Conservation (phyloP, 37 sponge, comb jelly and placozoan genomes). For the Cliona cf. orientalis region DNA sequence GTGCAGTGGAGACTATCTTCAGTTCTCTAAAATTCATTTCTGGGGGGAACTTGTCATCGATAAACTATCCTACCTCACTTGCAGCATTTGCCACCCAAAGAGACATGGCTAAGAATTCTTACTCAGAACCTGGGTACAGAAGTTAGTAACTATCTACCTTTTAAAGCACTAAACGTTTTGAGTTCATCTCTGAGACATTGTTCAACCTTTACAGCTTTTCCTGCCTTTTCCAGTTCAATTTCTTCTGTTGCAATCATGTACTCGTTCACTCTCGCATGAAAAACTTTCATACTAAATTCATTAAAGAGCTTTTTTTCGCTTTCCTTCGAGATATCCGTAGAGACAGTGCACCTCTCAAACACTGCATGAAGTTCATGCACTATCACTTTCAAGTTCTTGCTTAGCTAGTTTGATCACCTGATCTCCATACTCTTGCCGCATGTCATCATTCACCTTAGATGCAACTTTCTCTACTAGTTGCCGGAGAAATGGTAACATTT, state of each 20-base stretch:
- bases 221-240: conserved; percentile 18
- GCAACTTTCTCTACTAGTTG: no score
- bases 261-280: conserved; percentile 22
- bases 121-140: not conserved
- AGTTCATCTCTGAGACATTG: conserved; percentile 6
- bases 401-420: not conserved
- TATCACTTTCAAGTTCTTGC: not conserved
- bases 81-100: conserved; percentile 15
- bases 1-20: conserved; percentile 16
- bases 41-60: conserved; percentile 35
- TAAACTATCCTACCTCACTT: conserved; percentile 27
- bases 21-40: conserved; percentile 33
- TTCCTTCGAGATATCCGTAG: not conserved
- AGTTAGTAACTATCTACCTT: not conserved
- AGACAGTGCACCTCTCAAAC: not conserved
- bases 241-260: conserved; percentile 8
- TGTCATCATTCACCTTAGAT: no score
- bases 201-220: no score
- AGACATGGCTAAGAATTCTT: not conserved
- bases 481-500: no score
- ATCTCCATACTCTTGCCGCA: no score
- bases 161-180: conserved; percentile 4
- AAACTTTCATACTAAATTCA: conserved; percentile 2
- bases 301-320: not conserved
- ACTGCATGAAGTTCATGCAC: not conserved